A percentile compares a stretch with the other conserved stretches of the same genome.
Evolutionary conservation across 2,113 vertebrate species (phyloP).

Genomic region (Ceyx margarethae): DNA sequence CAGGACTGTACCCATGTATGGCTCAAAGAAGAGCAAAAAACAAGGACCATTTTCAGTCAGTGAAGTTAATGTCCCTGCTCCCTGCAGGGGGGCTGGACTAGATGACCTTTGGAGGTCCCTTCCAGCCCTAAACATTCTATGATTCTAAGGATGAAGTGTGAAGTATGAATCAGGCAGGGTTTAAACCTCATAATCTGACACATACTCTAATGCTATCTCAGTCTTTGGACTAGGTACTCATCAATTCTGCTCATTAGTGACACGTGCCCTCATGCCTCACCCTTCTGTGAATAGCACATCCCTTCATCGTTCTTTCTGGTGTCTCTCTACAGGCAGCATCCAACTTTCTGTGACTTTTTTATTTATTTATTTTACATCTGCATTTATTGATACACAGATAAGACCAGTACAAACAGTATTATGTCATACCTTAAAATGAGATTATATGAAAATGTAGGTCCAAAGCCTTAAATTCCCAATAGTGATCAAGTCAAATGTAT

Average conservation of each 20-base stretch:
- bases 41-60: not conserved
- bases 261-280: not conserved
- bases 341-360: not conserved
- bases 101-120: no score
- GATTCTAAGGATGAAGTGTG: not conserved
- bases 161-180: not conserved
- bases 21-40: not conserved
- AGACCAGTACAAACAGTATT: not conserved
- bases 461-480: not conserved
- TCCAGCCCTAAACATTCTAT: no score
- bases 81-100: no score
- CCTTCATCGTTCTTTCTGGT: not conserved
- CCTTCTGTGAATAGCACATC: not conserved
- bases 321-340: not conserved
- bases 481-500: not conserved
- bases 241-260: not conserved
- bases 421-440: not conserved
- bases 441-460: not conserved
- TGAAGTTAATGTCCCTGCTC: no score
- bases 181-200: not conserved
- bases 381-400: not conserved
- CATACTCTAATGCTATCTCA: not conserved
- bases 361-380: not conserved
- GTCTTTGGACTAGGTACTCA: not conserved
- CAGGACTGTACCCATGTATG: not conserved